Conservation (phyloP, 2,888 invertebrate species). For the Coelopa pilipes region DNA sequence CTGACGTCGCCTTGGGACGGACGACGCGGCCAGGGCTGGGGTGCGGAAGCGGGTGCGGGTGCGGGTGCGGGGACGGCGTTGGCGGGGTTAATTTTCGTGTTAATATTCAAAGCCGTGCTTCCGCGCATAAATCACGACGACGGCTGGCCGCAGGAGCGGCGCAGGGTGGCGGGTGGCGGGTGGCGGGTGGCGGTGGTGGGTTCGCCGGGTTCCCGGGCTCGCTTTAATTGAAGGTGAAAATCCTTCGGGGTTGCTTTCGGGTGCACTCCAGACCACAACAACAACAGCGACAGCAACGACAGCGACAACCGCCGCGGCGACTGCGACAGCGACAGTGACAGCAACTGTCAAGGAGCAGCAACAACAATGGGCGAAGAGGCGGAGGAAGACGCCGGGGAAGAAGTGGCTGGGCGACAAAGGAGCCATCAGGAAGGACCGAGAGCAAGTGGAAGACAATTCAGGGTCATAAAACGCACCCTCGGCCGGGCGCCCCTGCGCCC, state of each 20-base stretch:
- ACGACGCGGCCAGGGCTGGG: background rate
- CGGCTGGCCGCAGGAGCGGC: background rate
- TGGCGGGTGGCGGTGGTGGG: background rate
- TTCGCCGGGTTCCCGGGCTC: slow-evolving; percentile 4
- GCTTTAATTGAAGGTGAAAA: slow-evolving; percentile 38
- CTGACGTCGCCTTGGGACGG: too few relatives aligned
- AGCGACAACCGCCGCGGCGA: background rate
- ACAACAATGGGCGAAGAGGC: slow-evolving; percentile 9
- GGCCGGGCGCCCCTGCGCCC: background rate
- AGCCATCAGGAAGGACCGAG: background rate
- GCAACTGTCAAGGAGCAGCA: slow-evolving; percentile 24
- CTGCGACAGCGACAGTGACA: too few relatives aligned
- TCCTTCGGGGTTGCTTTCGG: slow-evolving; percentile 24
- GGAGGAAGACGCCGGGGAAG: background rate
- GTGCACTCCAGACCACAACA: too few relatives aligned
- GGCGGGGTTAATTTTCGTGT: slow-evolving; percentile 38
- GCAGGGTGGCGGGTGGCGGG: background rate
- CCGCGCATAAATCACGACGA: slow-evolving; percentile 39
- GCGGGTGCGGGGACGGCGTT: background rate
- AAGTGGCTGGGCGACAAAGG: background rate
- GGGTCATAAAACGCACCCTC: slow-evolving; percentile 24
- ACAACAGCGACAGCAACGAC: background rate
- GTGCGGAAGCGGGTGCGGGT: background rate
- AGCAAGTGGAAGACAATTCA: slow-evolving; percentile 22
- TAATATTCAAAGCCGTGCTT: slow-evolving; percentile 37